Percentiles rank a stretch among this genome's conserved stretches.
These are phyloP conservation scores for Pedionomus torquatus DNA, from an alignment of 2,113 vertebrate species.

Conservation along the genomic window DNA sequence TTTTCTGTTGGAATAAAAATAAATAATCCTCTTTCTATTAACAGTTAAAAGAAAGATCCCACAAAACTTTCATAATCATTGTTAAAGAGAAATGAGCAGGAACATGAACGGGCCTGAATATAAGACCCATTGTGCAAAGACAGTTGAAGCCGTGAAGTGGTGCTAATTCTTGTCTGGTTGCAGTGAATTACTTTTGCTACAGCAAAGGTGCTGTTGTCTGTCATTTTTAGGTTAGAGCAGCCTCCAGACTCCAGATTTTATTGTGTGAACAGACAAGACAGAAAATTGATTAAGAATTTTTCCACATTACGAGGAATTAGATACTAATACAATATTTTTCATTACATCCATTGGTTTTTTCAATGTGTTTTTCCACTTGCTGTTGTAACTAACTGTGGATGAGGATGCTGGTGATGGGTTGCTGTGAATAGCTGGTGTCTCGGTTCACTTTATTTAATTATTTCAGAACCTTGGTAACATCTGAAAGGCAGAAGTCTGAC, in stretches of 20 bases:
- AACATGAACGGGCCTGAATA: neutral
- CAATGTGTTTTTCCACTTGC: neutral
- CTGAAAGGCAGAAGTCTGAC: neutral
- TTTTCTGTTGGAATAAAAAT: neutral
- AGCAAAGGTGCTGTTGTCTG: neutral
- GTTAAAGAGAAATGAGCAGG: neutral
- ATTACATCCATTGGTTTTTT: neutral
- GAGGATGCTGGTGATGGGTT: neutral
- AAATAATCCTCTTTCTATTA: neutral
- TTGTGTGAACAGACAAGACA: neutral
- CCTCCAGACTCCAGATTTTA: neutral
- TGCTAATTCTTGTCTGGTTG: conserved; percentile 7
- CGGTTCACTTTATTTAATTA: neutral
- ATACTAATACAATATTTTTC: neutral
- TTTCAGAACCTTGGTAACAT: conserved; percentile 11
- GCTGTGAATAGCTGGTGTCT: neutral
- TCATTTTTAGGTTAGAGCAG: conserved; percentile 20
- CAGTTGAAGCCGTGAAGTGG: neutral
- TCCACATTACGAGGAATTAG: neutral
- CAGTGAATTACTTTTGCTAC: neutral
- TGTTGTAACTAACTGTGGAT: neutral
- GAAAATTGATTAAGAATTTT: neutral
- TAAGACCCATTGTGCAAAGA: neutral
- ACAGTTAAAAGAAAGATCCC: neutral
- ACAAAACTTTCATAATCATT: neutral